A percentile compares a stretch with the other conserved stretches of the same genome.
phyloP scores from a whole-genome alignment of 2,113 vertebrate species.

The Stigmatopora nigra region DNA sequence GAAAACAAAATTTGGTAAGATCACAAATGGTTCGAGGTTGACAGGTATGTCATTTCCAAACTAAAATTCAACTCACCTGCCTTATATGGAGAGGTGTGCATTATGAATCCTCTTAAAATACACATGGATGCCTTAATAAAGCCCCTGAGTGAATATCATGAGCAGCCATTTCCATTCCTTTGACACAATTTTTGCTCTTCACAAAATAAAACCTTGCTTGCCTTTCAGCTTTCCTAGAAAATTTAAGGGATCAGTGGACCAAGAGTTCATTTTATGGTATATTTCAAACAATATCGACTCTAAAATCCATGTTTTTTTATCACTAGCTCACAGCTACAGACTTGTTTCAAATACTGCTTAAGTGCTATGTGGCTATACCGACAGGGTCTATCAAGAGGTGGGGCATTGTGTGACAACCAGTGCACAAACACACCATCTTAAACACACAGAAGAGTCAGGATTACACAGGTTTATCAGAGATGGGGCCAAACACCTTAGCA shows the following conservation, averaged over 20 bases:
- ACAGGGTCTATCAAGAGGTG: constrained; percentile 4
- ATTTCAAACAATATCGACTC: constrained; percentile 14
- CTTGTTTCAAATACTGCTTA: constrained; percentile 17
- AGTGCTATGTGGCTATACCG: constrained; percentile 23
- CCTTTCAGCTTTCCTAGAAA: constrained; percentile 1
- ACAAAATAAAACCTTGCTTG: background rate
- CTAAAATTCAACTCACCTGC: constrained; percentile 25
- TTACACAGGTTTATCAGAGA: constrained; percentile 25
- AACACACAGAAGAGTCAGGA: constrained; percentile 33
- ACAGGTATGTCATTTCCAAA: constrained; percentile 16
- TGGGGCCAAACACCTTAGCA: constrained; percentile 34
- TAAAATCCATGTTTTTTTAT: constrained; percentile 26
- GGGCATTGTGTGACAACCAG: constrained; percentile 17
- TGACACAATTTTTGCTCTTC: background rate
- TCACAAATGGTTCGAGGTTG: no score
- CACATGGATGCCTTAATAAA: background rate
- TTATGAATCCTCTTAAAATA: background rate
- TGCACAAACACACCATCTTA: constrained; percentile 39
- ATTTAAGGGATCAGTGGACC: constrained; percentile 3
- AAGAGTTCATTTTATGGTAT: constrained; percentile 7
- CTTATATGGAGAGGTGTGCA: background rate
- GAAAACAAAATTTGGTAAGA: no score
- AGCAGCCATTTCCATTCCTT: background rate
- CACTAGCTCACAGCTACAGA: constrained; percentile 8
- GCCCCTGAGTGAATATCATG: background rate